These are phyloP conservation scores for Leptinotarsa tumamoca DNA, from an alignment of 2,888 invertebrate species.

Conservation along the genomic window DNA sequence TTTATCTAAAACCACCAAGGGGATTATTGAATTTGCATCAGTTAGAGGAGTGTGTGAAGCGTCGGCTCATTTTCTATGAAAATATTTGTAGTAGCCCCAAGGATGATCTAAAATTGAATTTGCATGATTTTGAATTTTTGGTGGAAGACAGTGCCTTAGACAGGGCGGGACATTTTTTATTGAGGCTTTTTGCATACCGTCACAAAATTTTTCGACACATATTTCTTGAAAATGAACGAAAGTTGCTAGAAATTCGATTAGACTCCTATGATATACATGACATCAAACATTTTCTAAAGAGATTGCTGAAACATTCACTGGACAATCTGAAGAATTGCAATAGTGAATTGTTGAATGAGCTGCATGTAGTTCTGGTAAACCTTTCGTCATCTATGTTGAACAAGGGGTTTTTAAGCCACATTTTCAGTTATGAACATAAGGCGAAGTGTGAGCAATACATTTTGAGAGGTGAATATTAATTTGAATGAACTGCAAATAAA, in stretches of 20 bases:
- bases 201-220: constrained; percentile 62
- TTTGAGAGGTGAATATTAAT: constrained; percentile 35
- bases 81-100: constrained; percentile 56
- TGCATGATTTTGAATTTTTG: constrained; percentile 67
- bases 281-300: constrained; percentile 44
- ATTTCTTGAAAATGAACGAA: constrained; percentile 52
- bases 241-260: constrained; percentile 44
- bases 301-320: constrained; percentile 43
- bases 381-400: constrained; percentile 47
- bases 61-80: constrained; percentile 68
- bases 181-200: constrained; percentile 66
- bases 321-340: constrained; percentile 36
- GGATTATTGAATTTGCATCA: constrained; percentile 70
- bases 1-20: constrained; percentile 71
- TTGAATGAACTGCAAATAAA: not conserved
- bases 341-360: constrained; percentile 30
- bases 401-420: constrained; percentile 39
- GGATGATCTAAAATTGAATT: constrained; percentile 36
- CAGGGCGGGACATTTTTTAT: constrained; percentile 71
- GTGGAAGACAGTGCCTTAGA: constrained; percentile 72
- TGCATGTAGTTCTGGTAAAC: constrained; percentile 31
- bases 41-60: constrained; percentile 69
- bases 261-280: constrained; percentile 40
- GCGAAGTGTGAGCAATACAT: constrained; percentile 29
- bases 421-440: constrained; percentile 31